Percentiles rank a stretch among this genome's conserved stretches.
Conservation (phyloP, 2,797 vertebrate species). For the Pelodytes ibericus region DNA sequence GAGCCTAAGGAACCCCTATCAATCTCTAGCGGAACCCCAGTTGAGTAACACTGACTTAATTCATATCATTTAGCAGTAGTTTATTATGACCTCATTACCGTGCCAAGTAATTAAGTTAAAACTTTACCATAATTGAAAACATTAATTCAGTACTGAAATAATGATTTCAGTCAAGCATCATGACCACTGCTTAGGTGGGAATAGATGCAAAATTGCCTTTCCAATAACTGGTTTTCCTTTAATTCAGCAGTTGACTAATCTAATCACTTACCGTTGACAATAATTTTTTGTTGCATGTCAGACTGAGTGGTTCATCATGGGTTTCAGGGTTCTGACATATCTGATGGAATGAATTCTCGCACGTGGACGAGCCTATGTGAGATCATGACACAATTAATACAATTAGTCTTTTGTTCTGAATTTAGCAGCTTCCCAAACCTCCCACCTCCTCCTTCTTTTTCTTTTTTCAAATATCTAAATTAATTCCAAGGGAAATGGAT, state of each 20-base stretch:
- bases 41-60: no score
- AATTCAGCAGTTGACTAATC: conserved; percentile 19
- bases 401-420: conserved; percentile 75
- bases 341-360: conserved; percentile 10
- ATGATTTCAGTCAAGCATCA: conserved; percentile 4
- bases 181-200: not conserved
- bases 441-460: conserved; percentile 53
- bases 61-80: not conserved
- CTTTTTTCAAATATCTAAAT: conserved; percentile 66
- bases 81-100: not conserved
- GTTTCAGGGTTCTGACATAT: conserved; percentile 4
- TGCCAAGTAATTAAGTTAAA: not conserved
- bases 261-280: conserved; percentile 19
- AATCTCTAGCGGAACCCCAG: no score
- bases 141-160: conserved; percentile 12
- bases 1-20: no score
- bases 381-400: conserved; percentile 72
- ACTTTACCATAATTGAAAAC: conserved; percentile 14
- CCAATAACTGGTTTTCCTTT: conserved; percentile 10
- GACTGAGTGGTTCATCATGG: not conserved
- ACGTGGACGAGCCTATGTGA: conserved; percentile 65
- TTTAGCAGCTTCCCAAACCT: conserved; percentile 62
- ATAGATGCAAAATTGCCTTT: conserved; percentile 7
- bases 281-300: not conserved
- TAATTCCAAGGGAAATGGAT: conserved; percentile 74